Conservation (phyloP, 2,888 invertebrate species). For the Apamea epomidion region DNA sequence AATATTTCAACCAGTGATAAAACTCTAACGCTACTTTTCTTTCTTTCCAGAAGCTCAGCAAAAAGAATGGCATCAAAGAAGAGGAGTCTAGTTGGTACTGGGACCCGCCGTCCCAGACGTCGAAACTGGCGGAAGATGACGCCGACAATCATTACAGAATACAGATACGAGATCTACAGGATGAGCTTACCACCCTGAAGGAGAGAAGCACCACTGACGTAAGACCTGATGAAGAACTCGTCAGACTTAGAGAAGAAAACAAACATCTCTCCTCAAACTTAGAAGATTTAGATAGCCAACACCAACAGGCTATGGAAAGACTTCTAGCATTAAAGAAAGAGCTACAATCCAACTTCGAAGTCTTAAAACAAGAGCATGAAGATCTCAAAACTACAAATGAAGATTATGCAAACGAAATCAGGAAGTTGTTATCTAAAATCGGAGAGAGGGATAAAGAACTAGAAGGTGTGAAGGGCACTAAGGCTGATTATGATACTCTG, state of each 20-base stretch:
- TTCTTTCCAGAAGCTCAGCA: slow-evolving; percentile 85
- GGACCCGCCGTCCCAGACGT: slow-evolving; percentile 83
- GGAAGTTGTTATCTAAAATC: slow-evolving; percentile 83
- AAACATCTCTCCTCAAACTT: slow-evolving; percentile 90
- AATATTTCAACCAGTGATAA: slow-evolving; percentile 2
- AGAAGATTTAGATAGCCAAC: slow-evolving; percentile 94
- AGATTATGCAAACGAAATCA: slow-evolving; percentile 85
- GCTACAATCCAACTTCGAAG: slow-evolving; percentile 88
- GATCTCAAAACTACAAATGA: slow-evolving; percentile 86
- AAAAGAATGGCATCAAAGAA: slow-evolving; percentile 86
- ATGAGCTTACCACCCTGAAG: slow-evolving; percentile 84
- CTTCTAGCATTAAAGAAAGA: slow-evolving; percentile 89
- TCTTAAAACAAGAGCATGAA: slow-evolving; percentile 86
- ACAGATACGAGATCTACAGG: slow-evolving; percentile 82
- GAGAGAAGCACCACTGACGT: slow-evolving; percentile 75
- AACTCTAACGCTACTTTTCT: slow-evolving; percentile 59
- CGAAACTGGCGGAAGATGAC: slow-evolving; percentile 70
- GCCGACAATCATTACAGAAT: slow-evolving; percentile 78
- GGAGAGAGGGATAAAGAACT: slow-evolving; percentile 86
- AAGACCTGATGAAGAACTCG: slow-evolving; percentile 84
- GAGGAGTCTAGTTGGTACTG: slow-evolving; percentile 90
- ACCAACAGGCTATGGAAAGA: slow-evolving; percentile 92
- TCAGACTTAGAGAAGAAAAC: slow-evolving; percentile 90
- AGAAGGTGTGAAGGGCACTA: slow-evolving; percentile 71
- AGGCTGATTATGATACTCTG: slow-evolving; percentile 83